Conservation (phyloP, 2,888 invertebrate species). For the Plusia festucae region DNA sequence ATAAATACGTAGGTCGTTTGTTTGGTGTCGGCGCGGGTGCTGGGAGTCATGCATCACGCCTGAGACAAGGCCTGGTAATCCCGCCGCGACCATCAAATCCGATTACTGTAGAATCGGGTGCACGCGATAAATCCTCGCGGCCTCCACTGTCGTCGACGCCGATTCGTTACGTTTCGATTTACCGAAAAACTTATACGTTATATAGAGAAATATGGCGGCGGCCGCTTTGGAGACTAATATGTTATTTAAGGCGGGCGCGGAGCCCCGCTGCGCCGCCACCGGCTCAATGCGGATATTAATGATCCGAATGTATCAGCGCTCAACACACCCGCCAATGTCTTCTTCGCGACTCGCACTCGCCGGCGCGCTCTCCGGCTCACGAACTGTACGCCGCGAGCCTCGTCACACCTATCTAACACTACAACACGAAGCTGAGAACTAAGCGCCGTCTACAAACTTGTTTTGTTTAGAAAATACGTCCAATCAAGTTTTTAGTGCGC, state of each 20-base stretch:
- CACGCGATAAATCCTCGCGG: conserved; percentile 81
- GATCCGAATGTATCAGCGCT: conserved; percentile 78
- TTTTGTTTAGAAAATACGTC: conserved; percentile 26
- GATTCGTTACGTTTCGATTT: conserved; percentile 84
- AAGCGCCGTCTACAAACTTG: conserved; percentile 33
- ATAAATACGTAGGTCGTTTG: conserved; percentile 27
- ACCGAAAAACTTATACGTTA: conserved; percentile 76
- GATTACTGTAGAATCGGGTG: conserved; percentile 82
- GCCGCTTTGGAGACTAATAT: conserved; percentile 85
- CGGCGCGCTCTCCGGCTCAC: neutral
- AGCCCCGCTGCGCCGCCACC: conserved; percentile 83
- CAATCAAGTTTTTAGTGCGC: conserved; percentile 46
- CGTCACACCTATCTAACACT: conserved; percentile 7
- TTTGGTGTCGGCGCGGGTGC: conserved; percentile 16
- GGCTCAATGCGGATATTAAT: conserved; percentile 85
- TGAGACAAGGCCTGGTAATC: conserved; percentile 52
- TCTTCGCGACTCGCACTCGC: conserved; percentile 62
- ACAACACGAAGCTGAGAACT: conserved; percentile 1
- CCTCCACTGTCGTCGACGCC: conserved; percentile 80
- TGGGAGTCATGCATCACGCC: conserved; percentile 43
- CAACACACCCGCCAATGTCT: conserved; percentile 74
- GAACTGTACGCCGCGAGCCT: neutral
- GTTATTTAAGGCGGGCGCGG: conserved; percentile 81
- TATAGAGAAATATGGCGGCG: conserved; percentile 81
- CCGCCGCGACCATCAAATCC: conserved; percentile 73